phyloP scores from a whole-genome alignment of 2,888 invertebrate species.

The Allygus modestus region DNA sequence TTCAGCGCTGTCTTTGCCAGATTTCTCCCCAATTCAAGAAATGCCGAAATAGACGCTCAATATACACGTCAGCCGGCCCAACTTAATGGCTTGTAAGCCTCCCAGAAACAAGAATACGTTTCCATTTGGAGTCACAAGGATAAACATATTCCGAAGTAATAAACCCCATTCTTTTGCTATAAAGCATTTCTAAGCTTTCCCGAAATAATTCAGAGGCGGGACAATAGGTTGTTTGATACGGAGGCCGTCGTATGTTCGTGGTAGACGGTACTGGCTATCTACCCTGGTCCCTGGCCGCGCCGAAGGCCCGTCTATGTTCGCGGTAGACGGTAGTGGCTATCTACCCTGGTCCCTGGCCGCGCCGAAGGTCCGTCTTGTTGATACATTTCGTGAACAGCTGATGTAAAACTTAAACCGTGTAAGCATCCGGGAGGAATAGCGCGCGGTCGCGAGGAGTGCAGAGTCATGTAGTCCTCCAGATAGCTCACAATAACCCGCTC shows the following conservation, averaged over 20 bases:
- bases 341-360: not conserved
- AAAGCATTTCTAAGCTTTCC: slow-evolving; percentile 15
- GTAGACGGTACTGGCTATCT: not conserved
- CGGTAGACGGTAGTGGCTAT: not conserved
- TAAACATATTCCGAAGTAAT: slow-evolving; percentile 14
- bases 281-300: not conserved
- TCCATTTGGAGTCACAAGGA: slow-evolving; percentile 23
- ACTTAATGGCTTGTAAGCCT: slow-evolving; percentile 13
- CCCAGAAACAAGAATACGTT: slow-evolving; percentile 13
- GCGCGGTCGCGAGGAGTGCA: slow-evolving; percentile 43
- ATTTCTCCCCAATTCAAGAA: slow-evolving; percentile 34
- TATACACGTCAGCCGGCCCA: slow-evolving; percentile 18
- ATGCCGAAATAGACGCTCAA: slow-evolving; percentile 25
- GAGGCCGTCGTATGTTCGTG: not conserved
- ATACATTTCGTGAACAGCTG: slow-evolving; percentile 58
- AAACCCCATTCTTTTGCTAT: not conserved
- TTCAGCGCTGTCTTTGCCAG: not conserved
- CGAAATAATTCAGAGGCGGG: not conserved
- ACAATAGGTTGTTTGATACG: slow-evolving; percentile 34
- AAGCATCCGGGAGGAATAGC: slow-evolving; percentile 47
- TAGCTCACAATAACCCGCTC: slow-evolving; percentile 43
- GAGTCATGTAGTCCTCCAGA: slow-evolving; percentile 51
- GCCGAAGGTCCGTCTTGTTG: slow-evolving; percentile 6
- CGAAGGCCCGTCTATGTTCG: not conserved
- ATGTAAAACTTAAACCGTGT: slow-evolving; percentile 59